Evolutionary conservation across 2,888 invertebrate species (phyloP), one percentile per base, ranked within the genome.

Genomic region (Zelleria hepariella): DNA sequence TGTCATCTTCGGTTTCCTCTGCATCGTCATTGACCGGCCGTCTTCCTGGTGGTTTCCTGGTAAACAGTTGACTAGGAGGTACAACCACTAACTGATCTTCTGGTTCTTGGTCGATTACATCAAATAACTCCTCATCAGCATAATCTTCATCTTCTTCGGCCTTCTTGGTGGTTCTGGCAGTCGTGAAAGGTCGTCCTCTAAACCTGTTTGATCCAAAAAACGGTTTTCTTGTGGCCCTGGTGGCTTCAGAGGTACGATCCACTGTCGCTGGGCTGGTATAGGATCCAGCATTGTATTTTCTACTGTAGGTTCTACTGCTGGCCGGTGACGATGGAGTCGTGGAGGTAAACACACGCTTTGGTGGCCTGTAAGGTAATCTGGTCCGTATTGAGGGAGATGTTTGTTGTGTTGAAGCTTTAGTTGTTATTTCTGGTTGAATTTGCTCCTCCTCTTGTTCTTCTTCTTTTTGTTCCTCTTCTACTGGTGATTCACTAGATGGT

Each of bases 251-350:
- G 47, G 77, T 73, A 65, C 76, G 77, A 6, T 83, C 82, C 27
- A 75, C 70, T 5, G 86, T 74, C 2, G 85, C 69, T 47, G 89
- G 89, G 58, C 87, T 89, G 18, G 89, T 89, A 57, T 86, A 89
- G 5, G 72, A 83, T 23, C 89, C 88, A 54, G 80, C 82, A 63
- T 86, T 89, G 65, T 77, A 90, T 72, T 88, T 89, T 20, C 89
- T 80, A 62, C 89, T 90, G 59, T 83, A 90, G n/a, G 75, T 74
- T 72, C 79, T 78, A 61, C 78, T 86, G 48, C 83, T 85, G 10
- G 80, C 78, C 48, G 82, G 73, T 10, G 75, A 61, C 23, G 82
- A 67, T 15, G 78, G 64, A 66, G 85, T 84, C n/a, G 89, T 89
- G 20, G 86, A 81, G 21, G 88, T 80, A 32, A 84, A 82, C 52